Evolutionary conservation across 2,113 vertebrate species (phyloP).

Genomic region (Heptranchias perlo): DNA sequence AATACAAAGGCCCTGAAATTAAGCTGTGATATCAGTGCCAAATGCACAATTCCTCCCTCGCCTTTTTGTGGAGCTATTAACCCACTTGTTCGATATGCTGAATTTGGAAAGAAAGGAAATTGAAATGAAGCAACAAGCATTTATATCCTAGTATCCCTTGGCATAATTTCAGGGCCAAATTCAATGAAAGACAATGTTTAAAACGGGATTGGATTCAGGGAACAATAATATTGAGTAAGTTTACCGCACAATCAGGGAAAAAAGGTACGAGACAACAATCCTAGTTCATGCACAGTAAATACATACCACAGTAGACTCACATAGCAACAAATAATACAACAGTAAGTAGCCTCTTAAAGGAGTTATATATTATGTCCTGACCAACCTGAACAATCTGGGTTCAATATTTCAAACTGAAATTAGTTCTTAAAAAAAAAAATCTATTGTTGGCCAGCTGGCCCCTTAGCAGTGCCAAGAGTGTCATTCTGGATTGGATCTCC

Average conservation of each 20-base stretch:
- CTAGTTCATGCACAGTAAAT: background rate
- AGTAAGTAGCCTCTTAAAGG: constrained; percentile 25
- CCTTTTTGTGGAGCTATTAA: background rate
- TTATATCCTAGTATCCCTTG: background rate
- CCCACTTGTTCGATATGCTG: background rate
- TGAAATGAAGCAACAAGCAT: background rate
- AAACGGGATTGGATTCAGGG: background rate
- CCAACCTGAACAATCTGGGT: background rate
- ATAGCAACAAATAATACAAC: background rate
- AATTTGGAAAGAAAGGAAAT: background rate
- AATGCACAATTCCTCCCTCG: background rate
- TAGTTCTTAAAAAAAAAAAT: background rate
- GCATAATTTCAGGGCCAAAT: background rate
- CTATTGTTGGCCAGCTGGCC: background rate
- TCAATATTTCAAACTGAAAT: background rate
- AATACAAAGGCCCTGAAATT: background rate
- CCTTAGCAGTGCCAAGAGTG: background rate
- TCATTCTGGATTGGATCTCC: background rate
- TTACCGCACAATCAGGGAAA: background rate
- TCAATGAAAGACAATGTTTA: background rate
- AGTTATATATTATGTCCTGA: background rate
- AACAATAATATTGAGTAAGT: background rate
- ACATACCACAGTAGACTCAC: too few species aligned
- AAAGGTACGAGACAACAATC: background rate
- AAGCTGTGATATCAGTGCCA: background rate